phyloP scores from a whole-genome alignment of 2,797 vertebrate genomes.

The Pangasius larnaudii region DNA sequence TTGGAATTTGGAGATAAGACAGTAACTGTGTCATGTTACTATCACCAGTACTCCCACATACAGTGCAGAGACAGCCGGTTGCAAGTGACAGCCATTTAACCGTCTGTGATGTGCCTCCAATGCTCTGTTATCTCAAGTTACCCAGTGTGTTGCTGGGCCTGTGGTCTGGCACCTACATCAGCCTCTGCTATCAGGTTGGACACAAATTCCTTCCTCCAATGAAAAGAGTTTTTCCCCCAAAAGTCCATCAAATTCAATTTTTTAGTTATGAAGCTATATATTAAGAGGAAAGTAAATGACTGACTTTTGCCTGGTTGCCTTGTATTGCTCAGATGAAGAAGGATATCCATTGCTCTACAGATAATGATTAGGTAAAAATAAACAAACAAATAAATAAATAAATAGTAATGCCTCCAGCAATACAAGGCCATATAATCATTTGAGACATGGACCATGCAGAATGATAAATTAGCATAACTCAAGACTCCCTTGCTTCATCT shows the following conservation, averaged over 20 bases:
- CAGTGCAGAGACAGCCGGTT: constrained; percentile 31
- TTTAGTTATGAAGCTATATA: neutral
- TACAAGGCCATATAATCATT: constrained; percentile 28
- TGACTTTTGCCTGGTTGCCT: neutral
- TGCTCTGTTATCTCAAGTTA: constrained; percentile 23
- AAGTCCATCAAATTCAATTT: neutral
- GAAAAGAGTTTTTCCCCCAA: neutral
- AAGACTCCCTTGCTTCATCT: constrained; percentile 56
- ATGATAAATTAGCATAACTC: constrained; percentile 59
- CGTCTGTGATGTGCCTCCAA: constrained; percentile 36
- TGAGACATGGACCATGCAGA: constrained; percentile 38
- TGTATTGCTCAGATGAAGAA: neutral
- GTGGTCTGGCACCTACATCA: constrained; percentile 20
- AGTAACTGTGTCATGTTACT: constrained; percentile 43
- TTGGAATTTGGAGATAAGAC: constrained; percentile 30
- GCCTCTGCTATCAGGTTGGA: constrained; percentile 6
- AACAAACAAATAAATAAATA: neutral
- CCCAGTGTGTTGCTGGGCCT: constrained; percentile 10
- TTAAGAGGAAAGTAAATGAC: neutral
- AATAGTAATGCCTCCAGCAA: constrained; percentile 16
- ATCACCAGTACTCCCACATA: constrained; percentile 51
- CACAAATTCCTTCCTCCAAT: neutral
- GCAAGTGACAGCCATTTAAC: constrained; percentile 48
- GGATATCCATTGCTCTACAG: neutral
- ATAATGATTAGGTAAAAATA: neutral